These are phyloP conservation scores for Triops longicaudatus DNA, from an alignment of 1,140 invertebrate species.

Conservation along the genomic window DNA sequence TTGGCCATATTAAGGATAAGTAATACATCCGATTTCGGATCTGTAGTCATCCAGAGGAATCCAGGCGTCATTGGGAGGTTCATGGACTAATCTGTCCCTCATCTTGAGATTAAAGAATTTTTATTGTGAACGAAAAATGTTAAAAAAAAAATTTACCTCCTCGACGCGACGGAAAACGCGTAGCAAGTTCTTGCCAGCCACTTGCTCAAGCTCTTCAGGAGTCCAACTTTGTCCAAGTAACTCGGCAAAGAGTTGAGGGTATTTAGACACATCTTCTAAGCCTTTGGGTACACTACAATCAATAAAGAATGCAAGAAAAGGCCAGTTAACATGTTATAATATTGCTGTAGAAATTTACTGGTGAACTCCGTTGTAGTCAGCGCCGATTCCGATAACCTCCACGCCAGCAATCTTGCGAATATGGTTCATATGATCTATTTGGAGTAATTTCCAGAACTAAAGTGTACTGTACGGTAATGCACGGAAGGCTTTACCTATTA, in stretches of 20 bases:
- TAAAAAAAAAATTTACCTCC: conserved; percentile 36
- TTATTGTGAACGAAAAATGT: neutral
- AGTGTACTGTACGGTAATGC: neutral
- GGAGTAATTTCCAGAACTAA: neutral
- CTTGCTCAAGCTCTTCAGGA: conserved; percentile 42
- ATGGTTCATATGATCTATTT: conserved; percentile 45
- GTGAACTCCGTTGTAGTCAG: conserved; percentile 41
- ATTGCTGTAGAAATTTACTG: conserved; percentile 26
- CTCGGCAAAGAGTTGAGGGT: conserved; percentile 64
- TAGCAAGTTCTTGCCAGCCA: conserved; percentile 45
- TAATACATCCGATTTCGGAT: neutral
- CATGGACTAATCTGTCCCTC: neutral
- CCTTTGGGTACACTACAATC: conserved; percentile 61
- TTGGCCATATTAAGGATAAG: neutral
- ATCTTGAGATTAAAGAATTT: neutral
- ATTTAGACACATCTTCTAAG: conserved; percentile 82
- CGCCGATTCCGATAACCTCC: conserved; percentile 62
- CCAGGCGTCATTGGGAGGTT: neutral
- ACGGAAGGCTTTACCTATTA: conserved; percentile 51
- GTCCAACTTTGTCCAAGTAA: conserved; percentile 40
- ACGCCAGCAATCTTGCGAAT: conserved; percentile 40
- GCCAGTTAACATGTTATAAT: neutral
- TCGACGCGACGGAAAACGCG: conserved; percentile 43
- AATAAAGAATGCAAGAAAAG: neutral
- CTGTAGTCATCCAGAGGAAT: neutral